Base-by-base conservation (phyloP, 2,113 vertebrate species). In the Oncorhynchus kisutch region DNA sequence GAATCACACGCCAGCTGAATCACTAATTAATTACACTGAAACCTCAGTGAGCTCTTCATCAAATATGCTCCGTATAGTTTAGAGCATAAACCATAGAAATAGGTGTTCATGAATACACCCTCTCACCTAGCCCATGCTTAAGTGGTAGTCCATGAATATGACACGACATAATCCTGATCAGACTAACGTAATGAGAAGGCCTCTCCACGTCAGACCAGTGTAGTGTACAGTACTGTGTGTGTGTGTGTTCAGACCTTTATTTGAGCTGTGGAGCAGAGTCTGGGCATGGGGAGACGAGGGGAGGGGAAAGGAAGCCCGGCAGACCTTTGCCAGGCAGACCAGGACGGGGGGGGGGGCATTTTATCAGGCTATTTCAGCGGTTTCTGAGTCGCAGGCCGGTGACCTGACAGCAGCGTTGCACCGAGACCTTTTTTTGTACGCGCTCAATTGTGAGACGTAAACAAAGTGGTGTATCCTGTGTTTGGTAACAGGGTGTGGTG, bases 401-500 rank as follows among this genome's bases (percentile, higher is more conserved):
- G 97, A 97, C 96, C 97, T 95, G 96, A 93, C 92, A 91, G 89
- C 93, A 90, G 86, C 86, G 91, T 91, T 94, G 94, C 88, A 67
- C 85, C 22, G 89, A 95, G 95, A 97, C 96, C 95, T 98, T 97
- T 98, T 97, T 97, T 96, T 97, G 95, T 97, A 88, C 91, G 94
- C 93, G 86, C 95, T 97, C 93, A 94, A 96, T 97, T 96, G 96
- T 96, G 96, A 98, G 97, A 97, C 96, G 96, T 98, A 98, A 99
- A 99, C 97, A 99, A 95, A 96, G 93, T 94, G 91, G 95, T 92
- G 95, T 96, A 97, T 98, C 98, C 97, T 98, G 97, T 99, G 96
- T 99, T 99, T 98, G 95, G 95, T 97, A 96, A 99, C 94, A 96
- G 98, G 98, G 98, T 94, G 97, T 93, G 94, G 96, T 94, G 87